Evolutionary conservation across 2,888 invertebrate species (phyloP).

Genomic region (Trilocha varians): DNA sequence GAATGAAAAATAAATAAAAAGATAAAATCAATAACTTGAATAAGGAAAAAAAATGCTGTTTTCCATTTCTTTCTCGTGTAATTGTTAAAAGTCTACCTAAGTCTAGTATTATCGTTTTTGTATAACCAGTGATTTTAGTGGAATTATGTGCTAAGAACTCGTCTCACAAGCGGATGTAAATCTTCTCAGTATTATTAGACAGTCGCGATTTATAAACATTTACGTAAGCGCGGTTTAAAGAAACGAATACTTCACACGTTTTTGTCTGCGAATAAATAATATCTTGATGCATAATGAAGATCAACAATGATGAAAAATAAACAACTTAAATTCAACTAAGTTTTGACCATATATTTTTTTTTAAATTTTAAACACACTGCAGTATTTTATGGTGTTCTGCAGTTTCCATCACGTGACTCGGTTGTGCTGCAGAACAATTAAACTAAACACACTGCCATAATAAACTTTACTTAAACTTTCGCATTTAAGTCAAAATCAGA

Average conservation of each 20-base stretch:
- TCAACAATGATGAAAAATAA: too few relatives aligned
- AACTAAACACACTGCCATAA: not conserved
- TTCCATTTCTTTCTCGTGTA: too few relatives aligned
- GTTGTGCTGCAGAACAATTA: conserved; percentile 5
- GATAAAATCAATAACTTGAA: too few relatives aligned
- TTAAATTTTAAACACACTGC: not conserved
- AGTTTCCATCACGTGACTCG: conserved; percentile 29
- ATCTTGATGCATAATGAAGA: too few relatives aligned
- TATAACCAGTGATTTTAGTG: too few relatives aligned
- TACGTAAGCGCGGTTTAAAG: conserved; percentile 10
- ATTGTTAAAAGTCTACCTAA: too few relatives aligned
- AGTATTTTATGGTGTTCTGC: conserved; percentile 4
- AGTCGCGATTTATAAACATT: conserved; percentile 11
- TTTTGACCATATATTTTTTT: too few relatives aligned
- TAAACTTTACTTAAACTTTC: too few relatives aligned
- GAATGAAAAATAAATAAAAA: too few relatives aligned
- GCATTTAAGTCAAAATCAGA: too few relatives aligned
- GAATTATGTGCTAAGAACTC: not conserved
- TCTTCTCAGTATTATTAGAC: conserved; percentile 14
- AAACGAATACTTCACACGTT: conserved; percentile 6
- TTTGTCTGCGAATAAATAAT: not conserved
- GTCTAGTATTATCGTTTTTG: too few relatives aligned
- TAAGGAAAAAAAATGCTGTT: too few relatives aligned
- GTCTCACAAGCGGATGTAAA: not conserved
- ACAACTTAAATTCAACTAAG: not conserved